Percentiles rank a stretch among this genome's conserved stretches.
These are phyloP conservation scores for Chauna torquata DNA, from an alignment of 2,113 vertebrate genomes.

Conservation along the genomic window DNA sequence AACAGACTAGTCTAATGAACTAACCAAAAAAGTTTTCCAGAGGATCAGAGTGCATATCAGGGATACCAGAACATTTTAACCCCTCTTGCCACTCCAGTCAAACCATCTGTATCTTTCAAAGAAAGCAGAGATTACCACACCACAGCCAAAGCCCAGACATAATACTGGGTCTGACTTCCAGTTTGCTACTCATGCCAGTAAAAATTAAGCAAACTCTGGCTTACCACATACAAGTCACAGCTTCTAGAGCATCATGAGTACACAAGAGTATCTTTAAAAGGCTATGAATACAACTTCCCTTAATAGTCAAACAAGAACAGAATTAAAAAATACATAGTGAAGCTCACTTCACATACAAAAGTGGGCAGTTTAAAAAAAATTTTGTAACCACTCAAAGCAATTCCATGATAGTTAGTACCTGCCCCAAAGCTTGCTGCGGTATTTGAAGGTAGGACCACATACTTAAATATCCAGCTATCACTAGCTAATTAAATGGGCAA, in stretches of 20 bases:
- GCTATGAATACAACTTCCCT: neutral
- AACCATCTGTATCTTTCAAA: neutral
- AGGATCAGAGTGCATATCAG: neutral
- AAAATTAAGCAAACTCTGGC: neutral
- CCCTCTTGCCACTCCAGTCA: neutral
- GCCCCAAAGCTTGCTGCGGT: neutral
- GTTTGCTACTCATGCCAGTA: neutral
- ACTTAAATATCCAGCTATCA: neutral
- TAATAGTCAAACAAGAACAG: neutral
- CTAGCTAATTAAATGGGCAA: neutral
- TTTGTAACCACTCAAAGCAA: neutral
- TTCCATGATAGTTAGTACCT: neutral
- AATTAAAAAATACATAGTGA: neutral
- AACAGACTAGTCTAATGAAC: neutral
- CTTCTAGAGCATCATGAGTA: neutral
- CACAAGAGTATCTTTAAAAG: neutral
- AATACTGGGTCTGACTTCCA: neutral
- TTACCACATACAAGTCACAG: neutral
- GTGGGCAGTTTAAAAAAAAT: neutral
- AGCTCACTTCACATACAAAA: neutral
- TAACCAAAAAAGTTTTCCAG: neutral
- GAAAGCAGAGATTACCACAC: neutral
- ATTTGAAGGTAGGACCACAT: neutral
- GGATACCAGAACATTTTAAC: neutral
- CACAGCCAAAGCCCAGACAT: neutral